Evolutionary conservation across 1,140 invertebrate species (phyloP), one percentile per base, ranked within the genome.

Genomic region (Cheumatopsyche charites): DNA sequence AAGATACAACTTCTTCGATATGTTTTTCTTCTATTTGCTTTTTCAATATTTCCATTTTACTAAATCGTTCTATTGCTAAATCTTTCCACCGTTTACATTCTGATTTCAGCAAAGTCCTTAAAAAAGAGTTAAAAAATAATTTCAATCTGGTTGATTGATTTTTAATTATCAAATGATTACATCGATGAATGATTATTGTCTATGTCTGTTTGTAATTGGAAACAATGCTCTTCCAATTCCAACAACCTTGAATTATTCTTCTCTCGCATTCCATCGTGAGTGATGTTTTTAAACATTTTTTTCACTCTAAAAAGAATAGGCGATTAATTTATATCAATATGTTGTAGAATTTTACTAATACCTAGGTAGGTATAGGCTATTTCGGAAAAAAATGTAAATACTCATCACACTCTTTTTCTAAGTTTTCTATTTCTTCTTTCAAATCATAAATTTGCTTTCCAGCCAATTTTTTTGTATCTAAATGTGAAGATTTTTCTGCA

Each of bases 41-140:
- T 76, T 79, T 81, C 7, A 85, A 74, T 66, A 80, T 80, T 76
- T 84, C 82, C 79, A 85, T 83, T 78, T 83, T 84, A 0, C 73
- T 71, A 5, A 84, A 76, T 71, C 83, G 78, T 77, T 85, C 83
- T 11, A 77, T 49, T 12, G 82, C 82, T 71, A 84, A 79, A 43
- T 78, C 77, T 76, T 83, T 84, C 82, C 83, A 84, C 17, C 83
- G 77, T 23, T 81, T 79, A 11, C 80, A 69, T 77, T 85, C 82
- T 70, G 78, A 80, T 68, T 69, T 74, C 0, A 47, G 66, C 9
- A 70, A 76, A 17, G 70, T 11, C 11, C 75, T 76, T 21, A 25
- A 70, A 70, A 58, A 41, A 41, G 45, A n/a, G n/a, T 45, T 13
- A 66, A 42, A 19, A 13, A 66, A 19, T 42, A 66, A 19, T 66